Percentiles rank a stretch among this genome's conserved stretches.
Conservation (phyloP, 2,888 invertebrate species). For the Drosophila siamana region DNA sequence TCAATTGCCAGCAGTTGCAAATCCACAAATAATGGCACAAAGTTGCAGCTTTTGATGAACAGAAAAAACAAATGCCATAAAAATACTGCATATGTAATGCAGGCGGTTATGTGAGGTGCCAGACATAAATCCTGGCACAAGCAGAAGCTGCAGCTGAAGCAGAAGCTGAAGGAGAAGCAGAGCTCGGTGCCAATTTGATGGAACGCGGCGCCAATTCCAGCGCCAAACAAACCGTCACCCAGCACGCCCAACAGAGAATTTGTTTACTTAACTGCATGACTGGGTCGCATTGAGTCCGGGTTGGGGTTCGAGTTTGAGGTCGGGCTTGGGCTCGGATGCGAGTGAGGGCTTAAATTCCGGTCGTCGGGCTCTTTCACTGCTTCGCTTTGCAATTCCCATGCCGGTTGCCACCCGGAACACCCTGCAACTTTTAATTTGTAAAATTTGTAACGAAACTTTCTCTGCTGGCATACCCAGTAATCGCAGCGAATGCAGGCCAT, state of each 20-base stretch:
- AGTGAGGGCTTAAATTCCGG: constrained; percentile 30
- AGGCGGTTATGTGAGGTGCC: not conserved
- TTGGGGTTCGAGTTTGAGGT: not conserved
- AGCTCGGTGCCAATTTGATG: constrained; percentile 49
- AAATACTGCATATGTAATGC: constrained; percentile 20
- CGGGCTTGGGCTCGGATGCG: constrained; percentile 1
- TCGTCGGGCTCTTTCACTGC: constrained; percentile 14
- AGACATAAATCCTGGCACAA: constrained; percentile 23
- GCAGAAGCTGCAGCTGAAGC: not conserved
- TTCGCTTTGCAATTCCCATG: constrained; percentile 30
- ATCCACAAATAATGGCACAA: constrained; percentile 40
- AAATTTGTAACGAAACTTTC: constrained; percentile 72
- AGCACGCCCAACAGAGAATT: constrained; percentile 28
- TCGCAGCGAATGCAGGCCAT: not conserved
- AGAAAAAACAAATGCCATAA: constrained; percentile 36
- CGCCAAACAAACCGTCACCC: constrained; percentile 29
- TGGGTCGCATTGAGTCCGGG: constrained; percentile 31
- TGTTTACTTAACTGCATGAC: constrained; percentile 58
- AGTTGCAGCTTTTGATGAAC: constrained; percentile 25
- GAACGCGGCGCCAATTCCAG: constrained; percentile 50
- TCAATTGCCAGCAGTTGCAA: constrained; percentile 33
- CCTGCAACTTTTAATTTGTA: constrained; percentile 73
- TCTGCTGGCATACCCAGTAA: constrained; percentile 41
- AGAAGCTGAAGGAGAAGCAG: constrained; percentile 1
- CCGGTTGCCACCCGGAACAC: constrained; percentile 26